Evolutionary conservation across 2,797 vertebrate genomes (phyloP), one percentile per base, ranked within the genome.

Genomic region (Myotis findleyi): DNA sequence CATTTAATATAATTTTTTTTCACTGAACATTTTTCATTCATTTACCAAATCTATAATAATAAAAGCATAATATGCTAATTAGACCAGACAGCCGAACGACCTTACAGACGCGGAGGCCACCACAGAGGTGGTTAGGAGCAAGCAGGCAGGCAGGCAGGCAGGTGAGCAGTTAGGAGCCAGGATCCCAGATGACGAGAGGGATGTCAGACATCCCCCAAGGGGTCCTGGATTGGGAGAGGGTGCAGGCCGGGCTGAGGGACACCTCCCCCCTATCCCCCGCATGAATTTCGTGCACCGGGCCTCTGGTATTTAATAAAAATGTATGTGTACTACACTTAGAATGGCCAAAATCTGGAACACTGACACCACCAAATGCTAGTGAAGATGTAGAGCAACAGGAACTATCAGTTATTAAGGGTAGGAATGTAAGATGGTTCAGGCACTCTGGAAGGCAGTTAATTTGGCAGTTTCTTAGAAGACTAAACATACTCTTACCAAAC

Each of bases 1-100:
- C n/a, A 53, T 84, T 92, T 84, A 91, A 38, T 69, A 79, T 14
- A 14, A 18, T 88, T 88, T 51, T 86, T 93, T 97, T 90, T 55
- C 47, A 66, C 79, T 81, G 64, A 33, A 33, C 49, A 81, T 82
- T 89, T 93, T 92, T 85, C 38, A 55, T 55, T 87, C 41, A 83
- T 18, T 83, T 92, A 73, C 13, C 68, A 86, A 81, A 75, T 30
- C 27, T 14, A 30, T 62, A 62, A 59, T 59, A 59, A 59, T 62
- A 62, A 62, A 62, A 62, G 25, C 2, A 1, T 30, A 14, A 62
- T 30, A 30, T 62, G 25, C 59, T 30, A 62, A 62, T 30, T 62
- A 62, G 59, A 62, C 59, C 59, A 62, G 59, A 30, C 27, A 62
- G 27, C 27, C 2, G 5, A 30, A 62, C 6, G 12, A 62, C 59